phyloP scores from a whole-genome alignment of 2,797 vertebrate genomes.

The Typhlichthys subterraneus region DNA sequence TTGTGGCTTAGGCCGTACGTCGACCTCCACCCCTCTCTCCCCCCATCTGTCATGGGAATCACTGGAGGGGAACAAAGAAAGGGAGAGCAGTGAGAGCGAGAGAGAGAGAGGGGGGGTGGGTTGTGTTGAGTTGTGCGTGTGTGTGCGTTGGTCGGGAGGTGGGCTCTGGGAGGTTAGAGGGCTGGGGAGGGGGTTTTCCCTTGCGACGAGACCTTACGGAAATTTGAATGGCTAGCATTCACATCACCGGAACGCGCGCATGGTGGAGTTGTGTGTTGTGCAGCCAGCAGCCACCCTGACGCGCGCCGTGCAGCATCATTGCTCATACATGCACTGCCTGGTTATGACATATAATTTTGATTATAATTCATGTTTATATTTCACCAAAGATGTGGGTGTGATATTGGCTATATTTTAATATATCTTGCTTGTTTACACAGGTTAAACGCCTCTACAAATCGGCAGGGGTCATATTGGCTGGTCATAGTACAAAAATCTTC shows the following conservation, averaged over 20 bases:
- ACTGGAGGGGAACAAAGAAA: constrained; percentile 66
- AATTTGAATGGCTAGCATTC: constrained; percentile 63
- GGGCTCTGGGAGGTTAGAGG: constrained; percentile 3
- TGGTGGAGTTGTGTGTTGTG: constrained; percentile 33
- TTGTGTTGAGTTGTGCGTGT: background rate
- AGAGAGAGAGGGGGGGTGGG: constrained; percentile 13
- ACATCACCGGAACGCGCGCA: constrained; percentile 33
- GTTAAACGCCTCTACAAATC: constrained; percentile 1
- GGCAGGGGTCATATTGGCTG: background rate
- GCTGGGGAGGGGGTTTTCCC: constrained; percentile 27
- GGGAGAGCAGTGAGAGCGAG: constrained; percentile 26
- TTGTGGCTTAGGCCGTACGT: constrained; percentile 61
- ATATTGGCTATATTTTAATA: constrained; percentile 3
- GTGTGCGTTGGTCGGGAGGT: background rate
- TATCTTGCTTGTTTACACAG: constrained; percentile 13
- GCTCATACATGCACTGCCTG: background rate
- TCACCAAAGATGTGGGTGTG: constrained; percentile 2
- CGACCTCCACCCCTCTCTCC: constrained; percentile 2
- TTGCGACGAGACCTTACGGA: constrained; percentile 60
- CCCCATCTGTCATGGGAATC: constrained; percentile 33
- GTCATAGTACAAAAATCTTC: background rate
- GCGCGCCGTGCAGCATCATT: constrained; percentile 7
- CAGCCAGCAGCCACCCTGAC: constrained; percentile 15
- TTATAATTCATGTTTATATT: constrained; percentile 19
- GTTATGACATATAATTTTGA: constrained; percentile 25